Evolutionary conservation across 2,888 invertebrate species (phyloP), one percentile per base, ranked within the genome.

Genomic region (Phyto melanocephala): DNA sequence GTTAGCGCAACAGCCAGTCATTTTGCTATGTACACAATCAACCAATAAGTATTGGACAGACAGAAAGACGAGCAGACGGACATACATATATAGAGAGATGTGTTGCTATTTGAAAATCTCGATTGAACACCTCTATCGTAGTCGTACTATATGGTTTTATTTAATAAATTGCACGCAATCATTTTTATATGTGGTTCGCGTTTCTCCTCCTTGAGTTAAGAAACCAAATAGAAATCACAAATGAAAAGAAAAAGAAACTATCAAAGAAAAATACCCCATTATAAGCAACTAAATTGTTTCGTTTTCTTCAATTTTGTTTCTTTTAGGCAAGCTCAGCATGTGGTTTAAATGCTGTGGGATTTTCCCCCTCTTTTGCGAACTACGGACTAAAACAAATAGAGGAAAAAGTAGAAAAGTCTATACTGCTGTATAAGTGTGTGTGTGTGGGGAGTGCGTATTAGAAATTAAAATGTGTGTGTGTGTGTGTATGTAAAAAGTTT

Each of bases 81-180:
- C 8, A 54, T 7, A 7, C 8, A 15, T 28, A n/a, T 28, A 13
- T 52, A 45, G 2, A 45, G 0, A 45, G n/a, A 8, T 47, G 47
- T 11, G 17, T 22, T 67, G 65, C 45, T 80, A 58, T 70, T 63
- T 74, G 13, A 62, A 28, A 67, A 80, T 80, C 79, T 67, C 79
- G 67, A 80, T 80, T 74, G 79, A 80, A 80, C 79, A 80, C 79
- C 72, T 80, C 72, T 80, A 58, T 28, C 6, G 6, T 60, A 52
- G 42, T 63, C 15, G 35, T 76, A 76, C 47, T 52, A 63, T 60
- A 47, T 72, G 56, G 54, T 74, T 71, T 62, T 72, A 63, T 78
- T 85, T 85, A 85, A 86, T 86, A 86, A 86, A 86, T 86, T 85
- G 86, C 86, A 86, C 85, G 86, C 86, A 85, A 86, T 85, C 86